phyloP scores from a whole-genome alignment of 2,797 vertebrate genomes.

The Uromys caudimaculatus region DNA sequence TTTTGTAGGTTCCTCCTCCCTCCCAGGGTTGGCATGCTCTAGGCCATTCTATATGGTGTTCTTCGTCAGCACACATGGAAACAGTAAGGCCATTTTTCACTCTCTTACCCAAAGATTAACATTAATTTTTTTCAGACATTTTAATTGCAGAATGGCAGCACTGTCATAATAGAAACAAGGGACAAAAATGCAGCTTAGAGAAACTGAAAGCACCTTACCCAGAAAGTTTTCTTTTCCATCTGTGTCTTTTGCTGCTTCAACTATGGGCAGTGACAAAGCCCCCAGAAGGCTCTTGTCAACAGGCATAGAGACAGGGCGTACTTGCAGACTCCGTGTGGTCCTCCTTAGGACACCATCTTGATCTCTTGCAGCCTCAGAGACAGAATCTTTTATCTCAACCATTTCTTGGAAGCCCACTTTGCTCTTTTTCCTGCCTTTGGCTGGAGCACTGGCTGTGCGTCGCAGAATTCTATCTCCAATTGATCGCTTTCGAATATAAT shows the following conservation, averaged over 20 bases:
- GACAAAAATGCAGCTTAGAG: neutral
- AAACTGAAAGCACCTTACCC: slow-evolving; percentile 88
- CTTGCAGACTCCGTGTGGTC: slow-evolving; percentile 86
- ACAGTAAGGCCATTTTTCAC: neutral
- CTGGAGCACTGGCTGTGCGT: slow-evolving; percentile 96
- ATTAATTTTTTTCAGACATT: slow-evolving; percentile 13
- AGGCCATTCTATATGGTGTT: too few relatives aligned
- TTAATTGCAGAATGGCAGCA: slow-evolving; percentile 14
- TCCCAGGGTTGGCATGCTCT: rapidly evolving
- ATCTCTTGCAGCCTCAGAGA: slow-evolving; percentile 82
- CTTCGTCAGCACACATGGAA: neutral
- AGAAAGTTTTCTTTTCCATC: slow-evolving; percentile 86
- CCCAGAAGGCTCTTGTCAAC: slow-evolving; percentile 93
- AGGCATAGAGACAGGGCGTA: slow-evolving; percentile 95
- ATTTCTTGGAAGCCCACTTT: slow-evolving; percentile 93
- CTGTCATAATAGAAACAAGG: neutral
- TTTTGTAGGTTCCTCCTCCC: neutral
- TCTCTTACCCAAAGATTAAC: neutral
- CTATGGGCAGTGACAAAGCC: slow-evolving; percentile 88
- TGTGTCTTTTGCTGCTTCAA: slow-evolving; percentile 86
- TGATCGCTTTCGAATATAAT: slow-evolving; percentile 92
- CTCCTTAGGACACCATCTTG: slow-evolving; percentile 84
- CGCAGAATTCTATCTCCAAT: slow-evolving; percentile 95
- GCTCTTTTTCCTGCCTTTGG: slow-evolving; percentile 97
- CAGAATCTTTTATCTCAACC: slow-evolving; percentile 86